Evolutionary conservation across 2,797 vertebrate species (phyloP), one percentile per base, ranked within the genome.

Genomic region (Pseudochromis fuscus): DNA sequence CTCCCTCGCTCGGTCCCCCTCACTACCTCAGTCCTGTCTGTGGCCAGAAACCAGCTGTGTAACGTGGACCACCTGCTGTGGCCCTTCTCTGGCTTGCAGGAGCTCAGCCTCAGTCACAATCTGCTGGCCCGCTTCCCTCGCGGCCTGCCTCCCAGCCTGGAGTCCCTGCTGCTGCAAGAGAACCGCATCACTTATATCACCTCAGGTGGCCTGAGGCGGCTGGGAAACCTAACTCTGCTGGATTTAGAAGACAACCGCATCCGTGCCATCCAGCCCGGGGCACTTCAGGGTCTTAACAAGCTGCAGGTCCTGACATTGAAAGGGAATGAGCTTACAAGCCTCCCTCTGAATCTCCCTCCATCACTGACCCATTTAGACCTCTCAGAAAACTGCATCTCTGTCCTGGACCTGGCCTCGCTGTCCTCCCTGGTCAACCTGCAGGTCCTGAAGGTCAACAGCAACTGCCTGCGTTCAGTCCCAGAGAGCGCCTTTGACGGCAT

Each of bases 161-260:
- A 94, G 89, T 89, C 87, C 64, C 91, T 95, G 67, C 91, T 91
- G 77, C 91, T 95, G 69, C 93, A 91, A 28, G 90, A 94, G 65
- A 95, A 95, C 88, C 92, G 86, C 57, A 94, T 95, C 79, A 92
- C 94, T 27, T 95, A 93, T 33, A 93, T 95, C 81, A 95, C 93
- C 5, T 52, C 85, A 0, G 93, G 93, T 0, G 77, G 80, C 44
- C 70, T 95, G 73, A 84, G 92, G 65, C 88, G 93, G 21, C 88
- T 95, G 52, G 82, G 87, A 11, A 95, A 95, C 83, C 91, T 95
- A 27, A 94, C 93, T 7, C 90, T 83, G 11, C 82, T 95, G 38
- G 93, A 95, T 67, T 81, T 95, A 60, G 91, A 94, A 70, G 87
- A 93, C 71, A 95, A 95, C 76, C 92, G 88, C 46, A 94, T 95